Evolutionary conservation across 1,140 invertebrate species (phyloP), one percentile per base, ranked within the genome.

Genomic region (Lycorma delicatula): DNA sequence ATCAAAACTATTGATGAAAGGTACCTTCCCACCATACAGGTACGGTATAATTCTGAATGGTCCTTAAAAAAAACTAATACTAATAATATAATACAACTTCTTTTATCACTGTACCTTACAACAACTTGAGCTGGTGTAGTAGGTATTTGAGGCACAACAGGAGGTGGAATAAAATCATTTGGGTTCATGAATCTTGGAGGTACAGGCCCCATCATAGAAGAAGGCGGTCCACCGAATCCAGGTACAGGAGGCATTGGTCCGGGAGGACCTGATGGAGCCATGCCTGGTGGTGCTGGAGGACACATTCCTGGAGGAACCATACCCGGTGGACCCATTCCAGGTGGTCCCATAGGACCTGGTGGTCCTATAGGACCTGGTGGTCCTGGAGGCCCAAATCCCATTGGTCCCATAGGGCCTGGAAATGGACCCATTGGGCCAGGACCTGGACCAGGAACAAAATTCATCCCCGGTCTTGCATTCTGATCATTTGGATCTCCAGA

Each of bases 221-320:
- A 47, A 6, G 53, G 53, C 1, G 50, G 29, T 2, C 29, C 51
- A 26, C 29, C 36, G 13, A 54, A 36, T 9, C 27, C 22, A n/a
- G 56, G 48, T 1, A 27, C 48, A n/a, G n/a, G 22, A 2, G 16
- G 16, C 22, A 51, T 58, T 12, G 56, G 56, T 22, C 56, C 58
- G 26, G 26, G 18, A 26, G 29, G 51, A 13, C 18, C 18, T 1
- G 22, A 22, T 6, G 47, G 47, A 4, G 47, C 18, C 47, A 49
- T 49, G 7, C 22, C 25, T 22, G 47, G 47, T 1, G 47, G 47
- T 3, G 18, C 47, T 7, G 47, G 47, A 13, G 26, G 47, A 49
- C 22, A 49, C 47, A 49, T 23, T 26, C 25, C 25, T 13, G 60
- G 60, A 50, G 34, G 56, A 26, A 54, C 29, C 60, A 61, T 59